Evolutionary conservation across 1,140 invertebrate species (phyloP).

Genomic region (Lepidostoma basale): DNA sequence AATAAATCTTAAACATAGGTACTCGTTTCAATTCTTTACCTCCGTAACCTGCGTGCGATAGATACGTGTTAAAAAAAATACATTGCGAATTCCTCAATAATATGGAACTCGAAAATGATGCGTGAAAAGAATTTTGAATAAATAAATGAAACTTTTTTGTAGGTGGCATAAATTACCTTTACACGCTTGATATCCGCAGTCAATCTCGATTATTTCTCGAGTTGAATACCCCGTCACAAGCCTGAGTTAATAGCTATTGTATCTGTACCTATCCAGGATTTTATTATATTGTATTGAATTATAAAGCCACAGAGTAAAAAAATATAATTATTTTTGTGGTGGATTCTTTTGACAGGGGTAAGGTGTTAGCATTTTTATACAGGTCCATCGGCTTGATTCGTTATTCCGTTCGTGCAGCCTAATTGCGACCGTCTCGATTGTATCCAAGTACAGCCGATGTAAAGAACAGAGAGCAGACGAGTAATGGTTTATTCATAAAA

Average conservation of each 20-base stretch:
- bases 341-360: too few relatives aligned
- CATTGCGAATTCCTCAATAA: too few relatives aligned
- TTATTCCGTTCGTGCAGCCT: not conserved
- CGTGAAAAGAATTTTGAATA: too few relatives aligned
- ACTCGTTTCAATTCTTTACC: too few relatives aligned
- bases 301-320: not conserved
- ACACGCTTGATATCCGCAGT: not conserved
- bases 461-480: not conserved
- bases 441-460: not conserved
- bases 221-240: slow-evolving; percentile 17
- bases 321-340: too few relatives aligned
- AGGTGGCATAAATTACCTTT: not conserved
- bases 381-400: not conserved
- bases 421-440: not conserved
- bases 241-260: slow-evolving; percentile 11
- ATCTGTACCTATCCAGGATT: not conserved
- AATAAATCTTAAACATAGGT: too few relatives aligned
- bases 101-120: too few relatives aligned
- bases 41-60: too few relatives aligned
- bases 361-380: too few relatives aligned
- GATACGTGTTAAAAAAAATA: too few relatives aligned
- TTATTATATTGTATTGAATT: not conserved
- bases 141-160: too few relatives aligned
- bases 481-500: slow-evolving; percentile 8
- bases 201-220: slow-evolving; percentile 13